These are phyloP conservation scores for Actinopyga echinites DNA, from an alignment of 53 echinoderm and acorn worm genomes.

Conservation along the genomic window DNA sequence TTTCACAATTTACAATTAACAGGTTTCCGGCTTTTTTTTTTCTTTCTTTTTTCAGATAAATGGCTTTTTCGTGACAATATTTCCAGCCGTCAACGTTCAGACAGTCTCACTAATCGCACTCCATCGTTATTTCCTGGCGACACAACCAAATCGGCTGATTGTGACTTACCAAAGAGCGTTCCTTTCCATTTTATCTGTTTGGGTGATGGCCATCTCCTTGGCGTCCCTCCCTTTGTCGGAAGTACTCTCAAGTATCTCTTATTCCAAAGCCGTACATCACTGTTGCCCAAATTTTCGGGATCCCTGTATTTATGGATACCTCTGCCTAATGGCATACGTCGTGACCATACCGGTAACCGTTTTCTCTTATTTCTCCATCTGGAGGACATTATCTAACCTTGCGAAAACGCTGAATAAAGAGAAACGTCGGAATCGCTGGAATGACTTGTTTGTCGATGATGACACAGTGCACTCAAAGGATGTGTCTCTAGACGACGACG, in stretches of 20 bases:
- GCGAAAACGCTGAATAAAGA: background rate
- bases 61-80: constrained; percentile 2
- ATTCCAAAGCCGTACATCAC: constrained; percentile 31
- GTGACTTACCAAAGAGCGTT: background rate
- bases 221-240: background rate
- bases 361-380: constrained; percentile 35
- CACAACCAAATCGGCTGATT: background rate
- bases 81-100: constrained; percentile 11
- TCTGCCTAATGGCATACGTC: constrained; percentile 36
- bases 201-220: background rate
- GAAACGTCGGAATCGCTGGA: background rate
- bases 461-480: too few relatives aligned
- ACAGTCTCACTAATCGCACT: constrained; percentile 1
- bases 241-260: constrained; percentile 14
- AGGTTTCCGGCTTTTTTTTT: background rate
- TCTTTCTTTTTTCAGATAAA: background rate
- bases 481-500: background rate
- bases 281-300: constrained; percentile 40
- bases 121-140: background rate
- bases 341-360: constrained; percentile 48
- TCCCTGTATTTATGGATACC: constrained; percentile 32
- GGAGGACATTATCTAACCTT: background rate
- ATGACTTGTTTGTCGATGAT: background rate
- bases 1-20: background rate
- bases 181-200: background rate